Evolutionary conservation across 1,140 invertebrate species (phyloP).

Genomic region (Cydia pomonella): DNA sequence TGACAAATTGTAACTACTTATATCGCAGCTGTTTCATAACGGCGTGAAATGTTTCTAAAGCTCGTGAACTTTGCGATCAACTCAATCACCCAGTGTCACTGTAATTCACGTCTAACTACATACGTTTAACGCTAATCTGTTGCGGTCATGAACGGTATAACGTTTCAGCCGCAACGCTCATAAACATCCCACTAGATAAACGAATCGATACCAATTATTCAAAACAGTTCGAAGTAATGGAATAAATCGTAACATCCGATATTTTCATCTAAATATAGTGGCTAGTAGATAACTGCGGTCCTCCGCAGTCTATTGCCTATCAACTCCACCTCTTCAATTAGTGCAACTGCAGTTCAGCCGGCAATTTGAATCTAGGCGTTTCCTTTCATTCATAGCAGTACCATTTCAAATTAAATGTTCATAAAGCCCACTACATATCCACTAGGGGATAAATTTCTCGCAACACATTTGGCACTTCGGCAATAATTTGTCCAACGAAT

Average conservation of each 20-base stretch:
- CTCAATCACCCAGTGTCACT: background rate
- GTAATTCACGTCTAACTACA: conserved; percentile 39
- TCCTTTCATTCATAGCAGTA: conserved; percentile 51
- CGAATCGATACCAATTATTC: conserved; percentile 9
- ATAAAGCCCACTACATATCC: background rate
- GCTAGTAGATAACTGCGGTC: conserved; percentile 48
- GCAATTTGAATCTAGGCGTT: conserved; percentile 56
- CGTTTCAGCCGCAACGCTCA: conserved; percentile 45
- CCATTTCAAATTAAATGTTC: conserved; percentile 13
- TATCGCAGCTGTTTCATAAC: no score
- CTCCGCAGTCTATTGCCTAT: conserved; percentile 46
- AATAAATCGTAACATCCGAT: conserved; percentile 50
- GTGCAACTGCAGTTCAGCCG: conserved; percentile 52
- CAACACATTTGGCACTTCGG: no score
- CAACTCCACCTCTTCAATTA: conserved; percentile 55
- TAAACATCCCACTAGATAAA: conserved; percentile 19
- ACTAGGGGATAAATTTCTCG: no score
- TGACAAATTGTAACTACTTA: no score
- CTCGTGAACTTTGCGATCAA: background rate
- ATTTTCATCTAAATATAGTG: conserved; percentile 53
- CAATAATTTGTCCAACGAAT: no score
- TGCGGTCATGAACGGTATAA: conserved; percentile 41
- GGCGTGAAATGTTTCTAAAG: background rate
- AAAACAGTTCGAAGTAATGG: conserved; percentile 38
- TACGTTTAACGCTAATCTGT: conserved; percentile 40